Base-by-base conservation (phyloP, 53 echinoderm and acorn worm species). In the Pentamera pediparva region DNA sequence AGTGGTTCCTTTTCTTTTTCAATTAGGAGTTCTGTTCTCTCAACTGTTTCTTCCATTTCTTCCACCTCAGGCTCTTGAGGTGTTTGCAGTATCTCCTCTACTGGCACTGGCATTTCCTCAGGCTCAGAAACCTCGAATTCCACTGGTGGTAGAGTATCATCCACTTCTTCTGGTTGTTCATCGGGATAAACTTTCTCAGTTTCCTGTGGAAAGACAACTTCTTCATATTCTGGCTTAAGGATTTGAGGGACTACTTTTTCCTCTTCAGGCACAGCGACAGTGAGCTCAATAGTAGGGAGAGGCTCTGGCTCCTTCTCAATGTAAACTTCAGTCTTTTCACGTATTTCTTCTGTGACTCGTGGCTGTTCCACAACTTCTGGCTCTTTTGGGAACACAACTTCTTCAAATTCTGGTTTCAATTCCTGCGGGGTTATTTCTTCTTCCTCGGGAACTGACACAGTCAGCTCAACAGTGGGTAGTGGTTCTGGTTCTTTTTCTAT, bases 401-500 rank as follows among this genome's bases (percentile, higher is more conserved):
- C 84, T 34, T 84, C 84, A 78, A 12, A 84, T 36, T 84, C 78
- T 59, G 84, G 84, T 32, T 72, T 45, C 13, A 70, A 55, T 53
- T 52, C 52, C 21, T 52, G 32, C 1, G 70, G 70, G 26, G 20
- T 10, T 30, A 77, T 47, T 50, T 74, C 75, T 90, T 78, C 70
- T 61, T 82, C 63, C 53, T 76, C 70, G 35, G 84, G 73, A 5
- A 78, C 74, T 36, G 83, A 83, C 41, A 92, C 72, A 30, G 79
- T 74, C 10, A 88, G 76, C 35, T 88, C 84, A 70, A 92, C 39
- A 30, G 92, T 87, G 32, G 69, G 76, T 37, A 74, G 27, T 40
- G 87, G 87, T 52, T 74, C 55, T 62, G 76, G 45, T 62, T 88
- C 87, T 32, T 79, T 62, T 36, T 86, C 86, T 55, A 89, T 78